phyloP scores from a whole-genome alignment of 2,113 vertebrate species.

The Carlito syrichta region DNA sequence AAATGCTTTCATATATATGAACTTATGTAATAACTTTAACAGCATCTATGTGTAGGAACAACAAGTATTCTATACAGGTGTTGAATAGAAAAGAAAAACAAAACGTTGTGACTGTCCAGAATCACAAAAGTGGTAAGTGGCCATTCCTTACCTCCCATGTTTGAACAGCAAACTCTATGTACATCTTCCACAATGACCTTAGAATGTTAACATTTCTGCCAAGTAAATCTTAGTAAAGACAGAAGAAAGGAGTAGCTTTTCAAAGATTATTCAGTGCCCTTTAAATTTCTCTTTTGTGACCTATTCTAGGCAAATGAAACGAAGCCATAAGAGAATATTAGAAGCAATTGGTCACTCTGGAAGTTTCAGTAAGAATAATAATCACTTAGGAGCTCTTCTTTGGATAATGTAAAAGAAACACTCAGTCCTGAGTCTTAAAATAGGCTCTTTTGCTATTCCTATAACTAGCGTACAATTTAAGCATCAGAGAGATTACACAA shows the following conservation, averaged over 20 bases:
- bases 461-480: not conserved
- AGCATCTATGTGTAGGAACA: not conserved
- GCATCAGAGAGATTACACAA: not conserved
- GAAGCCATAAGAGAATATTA: not conserved
- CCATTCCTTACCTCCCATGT: not conserved
- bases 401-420: not conserved
- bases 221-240: not conserved
- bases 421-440: not conserved
- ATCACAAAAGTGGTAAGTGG: not conserved
- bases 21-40: not conserved
- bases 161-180: not conserved
- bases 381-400: not conserved
- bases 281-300: not conserved
- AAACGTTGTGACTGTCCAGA: not conserved
- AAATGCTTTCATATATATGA: not conserved
- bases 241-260: not conserved
- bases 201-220: not conserved
- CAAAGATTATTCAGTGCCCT: not conserved
- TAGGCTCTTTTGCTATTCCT: not conserved
- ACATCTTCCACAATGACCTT: not conserved
- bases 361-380: not conserved
- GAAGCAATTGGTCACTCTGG: not conserved
- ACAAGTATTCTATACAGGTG: not conserved
- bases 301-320: slow-evolving; percentile 19
- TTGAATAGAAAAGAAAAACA: not conserved